phyloP scores from a whole-genome alignment of 2,797 vertebrate species.

The Aythya fuligula region DNA sequence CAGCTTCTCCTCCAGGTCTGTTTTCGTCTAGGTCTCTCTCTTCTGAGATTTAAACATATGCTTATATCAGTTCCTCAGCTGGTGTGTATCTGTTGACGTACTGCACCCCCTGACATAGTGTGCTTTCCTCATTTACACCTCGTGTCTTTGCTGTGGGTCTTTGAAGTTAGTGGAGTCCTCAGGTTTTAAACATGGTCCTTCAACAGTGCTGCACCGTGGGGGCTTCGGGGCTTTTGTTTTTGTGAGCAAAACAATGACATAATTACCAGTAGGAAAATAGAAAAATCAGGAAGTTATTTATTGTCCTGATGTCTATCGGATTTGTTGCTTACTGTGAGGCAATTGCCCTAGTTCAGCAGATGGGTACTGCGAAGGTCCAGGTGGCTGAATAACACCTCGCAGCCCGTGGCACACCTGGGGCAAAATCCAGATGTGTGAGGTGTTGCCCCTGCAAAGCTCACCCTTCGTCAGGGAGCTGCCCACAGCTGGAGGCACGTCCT shows the following conservation, averaged over 20 bases:
- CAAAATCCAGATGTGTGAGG: not conserved
- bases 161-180: not conserved
- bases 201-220: not conserved
- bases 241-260: not conserved
- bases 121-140: not conserved
- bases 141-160: not conserved
- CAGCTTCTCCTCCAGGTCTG: slow-evolving; percentile 22
- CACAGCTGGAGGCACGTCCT: not conserved
- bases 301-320: not conserved
- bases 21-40: slow-evolving; percentile 68
- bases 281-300: not conserved
- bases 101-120: not conserved
- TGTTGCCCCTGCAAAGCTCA: not conserved
- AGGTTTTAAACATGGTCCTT: not conserved
- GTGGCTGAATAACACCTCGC: not conserved
- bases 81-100: slow-evolving; percentile 27
- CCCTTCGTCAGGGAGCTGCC: not conserved
- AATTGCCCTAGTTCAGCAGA: not conserved
- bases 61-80: slow-evolving; percentile 34
- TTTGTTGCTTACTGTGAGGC: not conserved
- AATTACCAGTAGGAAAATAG: not conserved
- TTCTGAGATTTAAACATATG: slow-evolving; percentile 57
- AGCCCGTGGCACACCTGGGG: not conserved
- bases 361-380: not conserved
- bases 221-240: not conserved